Percentiles rank a stretch among this genome's conserved stretches.
phyloP scores from a whole-genome alignment of 1,140 invertebrate genomes.

The Vollenhovia emeryi region DNA sequence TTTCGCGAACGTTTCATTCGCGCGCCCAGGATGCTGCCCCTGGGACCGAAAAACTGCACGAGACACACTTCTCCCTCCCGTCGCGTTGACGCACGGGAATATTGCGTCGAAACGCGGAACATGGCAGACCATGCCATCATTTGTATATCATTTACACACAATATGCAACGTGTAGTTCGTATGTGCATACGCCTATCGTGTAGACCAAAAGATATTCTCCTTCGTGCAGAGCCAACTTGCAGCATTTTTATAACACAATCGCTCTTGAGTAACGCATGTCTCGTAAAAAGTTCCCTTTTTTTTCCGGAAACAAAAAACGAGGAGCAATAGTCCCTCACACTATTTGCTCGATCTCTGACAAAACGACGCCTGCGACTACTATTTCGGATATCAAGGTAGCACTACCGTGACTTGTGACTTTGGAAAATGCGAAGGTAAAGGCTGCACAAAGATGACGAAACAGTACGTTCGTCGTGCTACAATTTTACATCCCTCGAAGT shows the following conservation, averaged over 20 bases:
- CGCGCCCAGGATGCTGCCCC: background rate
- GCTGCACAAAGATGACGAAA: too few species aligned
- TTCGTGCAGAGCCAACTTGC: background rate
- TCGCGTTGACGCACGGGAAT: background rate
- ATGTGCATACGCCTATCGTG: background rate
- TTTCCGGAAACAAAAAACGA: background rate
- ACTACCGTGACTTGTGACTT: background rate
- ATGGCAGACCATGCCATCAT: background rate
- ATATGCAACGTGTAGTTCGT: background rate
- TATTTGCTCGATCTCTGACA: background rate
- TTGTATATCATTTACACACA: constrained; percentile 42
- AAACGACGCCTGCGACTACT: too few species aligned
- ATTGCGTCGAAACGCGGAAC: background rate
- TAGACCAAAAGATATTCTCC: background rate
- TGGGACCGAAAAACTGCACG: background rate
- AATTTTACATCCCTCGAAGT: too few species aligned
- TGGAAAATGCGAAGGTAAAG: too few species aligned
- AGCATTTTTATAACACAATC: background rate
- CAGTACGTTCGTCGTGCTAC: too few species aligned
- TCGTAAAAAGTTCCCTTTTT: background rate
- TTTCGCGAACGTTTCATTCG: background rate
- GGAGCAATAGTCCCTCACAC: background rate
- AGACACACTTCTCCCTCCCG: background rate
- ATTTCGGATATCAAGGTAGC: too few species aligned
- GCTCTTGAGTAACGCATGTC: background rate